Conservation (phyloP, 2,797 vertebrate species). For the Dermochelys coriacea region DNA sequence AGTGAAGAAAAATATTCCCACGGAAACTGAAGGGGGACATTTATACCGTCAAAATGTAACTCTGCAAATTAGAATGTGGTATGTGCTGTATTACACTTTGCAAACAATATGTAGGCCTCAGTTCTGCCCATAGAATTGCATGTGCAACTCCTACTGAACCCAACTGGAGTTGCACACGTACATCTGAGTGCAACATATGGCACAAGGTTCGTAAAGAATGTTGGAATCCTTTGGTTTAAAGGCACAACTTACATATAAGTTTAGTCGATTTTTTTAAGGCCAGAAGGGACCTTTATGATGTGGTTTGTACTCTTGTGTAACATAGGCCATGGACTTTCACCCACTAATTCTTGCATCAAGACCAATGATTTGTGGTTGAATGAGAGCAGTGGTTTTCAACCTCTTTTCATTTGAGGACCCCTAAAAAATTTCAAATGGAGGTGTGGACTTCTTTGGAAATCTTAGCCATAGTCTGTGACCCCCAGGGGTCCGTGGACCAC, state of each 20-base stretch:
- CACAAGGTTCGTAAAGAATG: background rate
- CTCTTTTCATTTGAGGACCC: background rate
- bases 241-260: background rate
- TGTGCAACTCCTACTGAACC: background rate
- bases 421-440: background rate
- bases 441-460: background rate
- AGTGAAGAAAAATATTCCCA: background rate
- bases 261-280: background rate
- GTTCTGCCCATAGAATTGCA: background rate
- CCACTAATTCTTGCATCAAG: conserved; percentile 22
- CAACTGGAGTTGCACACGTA: background rate
- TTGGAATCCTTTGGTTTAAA: background rate
- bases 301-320: background rate
- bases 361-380: background rate
- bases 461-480: background rate
- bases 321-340: background rate
- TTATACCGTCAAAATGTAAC: background rate
- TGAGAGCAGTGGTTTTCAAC: background rate
- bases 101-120: background rate
- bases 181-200: fast-evolving
- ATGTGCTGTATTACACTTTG: background rate
- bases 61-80: background rate
- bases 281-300: background rate
- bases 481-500: background rate
- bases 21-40: background rate